Conservation (phyloP, 2,797 vertebrate species). For the Benthosema pterotum region DNA sequence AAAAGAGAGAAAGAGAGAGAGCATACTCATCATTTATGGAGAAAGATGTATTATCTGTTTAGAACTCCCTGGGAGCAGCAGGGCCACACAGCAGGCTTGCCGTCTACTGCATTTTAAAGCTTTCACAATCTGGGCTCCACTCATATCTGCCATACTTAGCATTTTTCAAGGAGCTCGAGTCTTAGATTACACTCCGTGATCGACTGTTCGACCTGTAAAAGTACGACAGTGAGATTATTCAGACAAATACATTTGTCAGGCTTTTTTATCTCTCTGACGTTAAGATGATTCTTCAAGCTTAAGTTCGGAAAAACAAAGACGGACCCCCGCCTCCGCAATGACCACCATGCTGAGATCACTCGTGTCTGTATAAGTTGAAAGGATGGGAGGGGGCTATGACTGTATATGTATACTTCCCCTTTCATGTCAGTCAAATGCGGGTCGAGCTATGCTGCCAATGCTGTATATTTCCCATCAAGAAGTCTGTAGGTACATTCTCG, state of each 20-base stretch:
- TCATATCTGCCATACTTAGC: slow-evolving; percentile 63
- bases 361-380: not conserved
- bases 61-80: slow-evolving; percentile 61
- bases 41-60: slow-evolving; percentile 76
- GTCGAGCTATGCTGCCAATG: slow-evolving; percentile 22
- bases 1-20: no score
- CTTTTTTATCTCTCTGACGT: slow-evolving; percentile 10
- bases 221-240: slow-evolving; percentile 7
- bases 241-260: slow-evolving; percentile 11
- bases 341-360: not conserved
- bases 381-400: slow-evolving; percentile 1
- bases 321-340: no score
- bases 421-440: slow-evolving; percentile 24
- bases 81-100: slow-evolving; percentile 71
- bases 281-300: not conserved
- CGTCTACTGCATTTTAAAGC: slow-evolving; percentile 48
- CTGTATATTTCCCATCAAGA: slow-evolving; percentile 46
- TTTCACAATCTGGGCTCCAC: slow-evolving; percentile 55
- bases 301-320: not conserved
- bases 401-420: slow-evolving; percentile 28
- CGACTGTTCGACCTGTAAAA: slow-evolving; percentile 9
- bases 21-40: slow-evolving; percentile 55
- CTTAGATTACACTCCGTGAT: slow-evolving; percentile 43
- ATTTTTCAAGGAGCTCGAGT: slow-evolving; percentile 42
- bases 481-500: slow-evolving; percentile 50